Conservation (phyloP, 2,888 invertebrate genomes). For the Clusia tigrina region DNA sequence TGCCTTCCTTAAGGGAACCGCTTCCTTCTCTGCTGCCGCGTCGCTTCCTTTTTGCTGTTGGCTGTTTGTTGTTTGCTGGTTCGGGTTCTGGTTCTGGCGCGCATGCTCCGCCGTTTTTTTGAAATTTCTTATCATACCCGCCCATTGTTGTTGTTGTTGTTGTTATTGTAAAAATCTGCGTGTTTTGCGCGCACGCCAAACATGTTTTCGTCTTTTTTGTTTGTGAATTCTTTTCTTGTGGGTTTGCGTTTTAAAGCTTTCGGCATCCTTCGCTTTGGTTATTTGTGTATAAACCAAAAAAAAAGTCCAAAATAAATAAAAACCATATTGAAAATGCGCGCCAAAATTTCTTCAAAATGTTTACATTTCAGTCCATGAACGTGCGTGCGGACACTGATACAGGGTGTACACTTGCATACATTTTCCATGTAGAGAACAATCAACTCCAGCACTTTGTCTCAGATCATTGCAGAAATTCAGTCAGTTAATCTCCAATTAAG, state of each 20-base stretch:
- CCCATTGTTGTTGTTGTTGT: constrained; percentile 15
- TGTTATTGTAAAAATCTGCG: constrained; percentile 41
- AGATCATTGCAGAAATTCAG: too few species aligned
- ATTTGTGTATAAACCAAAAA: not conserved
- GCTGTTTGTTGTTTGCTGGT: not conserved
- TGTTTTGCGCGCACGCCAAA: constrained; percentile 56
- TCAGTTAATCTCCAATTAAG: too few species aligned
- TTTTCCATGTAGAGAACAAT: too few species aligned
- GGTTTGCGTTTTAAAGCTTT: constrained; percentile 34
- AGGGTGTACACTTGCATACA: too few species aligned
- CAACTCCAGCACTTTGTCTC: too few species aligned
- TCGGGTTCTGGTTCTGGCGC: constrained; percentile 14
- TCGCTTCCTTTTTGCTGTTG: not conserved
- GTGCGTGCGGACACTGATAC: too few species aligned
- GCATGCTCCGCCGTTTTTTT: constrained; percentile 19
- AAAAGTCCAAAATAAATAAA: constrained; percentile 31
- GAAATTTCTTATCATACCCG: constrained; percentile 11
- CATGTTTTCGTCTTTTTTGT: constrained; percentile 23
- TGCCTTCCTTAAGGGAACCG: constrained; percentile 5
- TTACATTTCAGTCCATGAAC: too few species aligned
- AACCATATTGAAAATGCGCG: constrained; percentile 44
- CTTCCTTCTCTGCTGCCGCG: not conserved
- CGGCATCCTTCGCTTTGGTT: not conserved
- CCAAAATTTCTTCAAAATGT: constrained; percentile 43
- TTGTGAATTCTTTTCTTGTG: constrained; percentile 28